Evolutionary conservation across 2,888 invertebrate genomes (phyloP), one percentile per base, ranked within the genome.

Genomic region (Troides oblongomaculatus): DNA sequence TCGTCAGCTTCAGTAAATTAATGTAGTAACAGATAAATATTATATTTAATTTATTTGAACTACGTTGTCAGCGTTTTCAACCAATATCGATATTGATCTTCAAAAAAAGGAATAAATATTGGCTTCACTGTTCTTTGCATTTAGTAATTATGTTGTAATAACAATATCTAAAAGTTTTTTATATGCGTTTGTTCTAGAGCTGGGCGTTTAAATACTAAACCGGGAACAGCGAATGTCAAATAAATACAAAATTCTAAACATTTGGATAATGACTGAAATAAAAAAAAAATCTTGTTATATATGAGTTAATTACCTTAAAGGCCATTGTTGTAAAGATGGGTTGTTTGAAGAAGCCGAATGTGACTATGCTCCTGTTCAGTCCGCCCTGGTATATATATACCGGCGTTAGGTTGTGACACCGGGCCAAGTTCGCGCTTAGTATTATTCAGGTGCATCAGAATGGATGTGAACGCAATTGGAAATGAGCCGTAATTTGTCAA

Each of bases 401-500:
- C 77, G 70, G 76, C 75, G 73, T 67, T 74, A 71, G 71, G 74
- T 78, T 84, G 90, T 91, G 92, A 87, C 90, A 87, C 88, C 87
- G 70, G 72, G 73, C 83, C 89, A 89, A 89, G 88, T 85, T 84
- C 85, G 80, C 82, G 82, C 80, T 90, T 89, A 86, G 90, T 89
- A 90, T 90, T 88, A 82, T 86, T 75, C 77, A 74, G 79, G 82
- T 84, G 88, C 87, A 84, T 86, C 85, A 84, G 81, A 84, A 79
- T 78, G 85, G 81, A 89, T 90, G 91, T 90, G 91, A 84, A 79
- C 80, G 90, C 83, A 90, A 91, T 90, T 88, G 84, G 77, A 87
- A 91, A 91, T 91, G 90, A 91, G 89, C 77, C 80, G 82, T 81
- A 87, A 81, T 90, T 89, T 86, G 89, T 88, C 86, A 90, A 88